These are phyloP conservation scores for Criorhina ranunculi DNA, from an alignment of 2,888 invertebrate genomes.

Conservation along the genomic window DNA sequence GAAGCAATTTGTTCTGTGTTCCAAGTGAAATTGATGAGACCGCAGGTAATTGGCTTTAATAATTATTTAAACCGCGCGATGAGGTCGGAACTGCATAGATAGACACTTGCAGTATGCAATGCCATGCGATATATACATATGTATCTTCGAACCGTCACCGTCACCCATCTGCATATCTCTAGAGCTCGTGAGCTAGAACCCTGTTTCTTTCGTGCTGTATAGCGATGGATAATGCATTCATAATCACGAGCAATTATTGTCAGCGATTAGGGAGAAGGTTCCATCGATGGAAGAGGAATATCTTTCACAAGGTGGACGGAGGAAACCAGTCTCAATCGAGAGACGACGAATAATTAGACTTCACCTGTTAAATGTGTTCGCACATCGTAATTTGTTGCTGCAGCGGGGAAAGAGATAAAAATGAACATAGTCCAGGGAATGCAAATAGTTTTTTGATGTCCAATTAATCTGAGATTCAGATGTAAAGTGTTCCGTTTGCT, in stretches of 20 bases:
- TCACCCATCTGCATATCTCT: constrained; percentile 39
- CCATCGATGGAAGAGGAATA: not conserved
- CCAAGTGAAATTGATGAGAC: constrained; percentile 76
- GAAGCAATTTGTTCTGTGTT: constrained; percentile 73
- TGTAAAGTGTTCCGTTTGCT: too few species aligned
- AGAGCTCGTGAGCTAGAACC: constrained; percentile 29
- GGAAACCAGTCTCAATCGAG: constrained; percentile 1
- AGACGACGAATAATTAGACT: constrained; percentile 56
- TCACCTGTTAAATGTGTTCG: constrained; percentile 78
- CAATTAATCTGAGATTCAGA: too few species aligned
- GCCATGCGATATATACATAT: constrained; percentile 53
- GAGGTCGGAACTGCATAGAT: constrained; percentile 67
- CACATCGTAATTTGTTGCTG: constrained; percentile 79
- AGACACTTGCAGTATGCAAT: constrained; percentile 40
- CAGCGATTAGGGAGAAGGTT: constrained; percentile 55
- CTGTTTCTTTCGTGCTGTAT: constrained; percentile 12
- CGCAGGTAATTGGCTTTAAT: constrained; percentile 73
- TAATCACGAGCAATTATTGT: constrained; percentile 74
- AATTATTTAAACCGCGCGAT: constrained; percentile 73
- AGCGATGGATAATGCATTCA: constrained; percentile 60
- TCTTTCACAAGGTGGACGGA: constrained; percentile 6
- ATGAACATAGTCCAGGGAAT: not conserved
- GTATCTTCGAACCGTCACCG: constrained; percentile 11
- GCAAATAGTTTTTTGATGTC: too few species aligned
- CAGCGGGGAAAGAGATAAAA: not conserved